Evolutionary conservation across 2,113 vertebrate genomes (phyloP), one percentile per base, ranked within the genome.

Genomic region (Martes martes): DNA sequence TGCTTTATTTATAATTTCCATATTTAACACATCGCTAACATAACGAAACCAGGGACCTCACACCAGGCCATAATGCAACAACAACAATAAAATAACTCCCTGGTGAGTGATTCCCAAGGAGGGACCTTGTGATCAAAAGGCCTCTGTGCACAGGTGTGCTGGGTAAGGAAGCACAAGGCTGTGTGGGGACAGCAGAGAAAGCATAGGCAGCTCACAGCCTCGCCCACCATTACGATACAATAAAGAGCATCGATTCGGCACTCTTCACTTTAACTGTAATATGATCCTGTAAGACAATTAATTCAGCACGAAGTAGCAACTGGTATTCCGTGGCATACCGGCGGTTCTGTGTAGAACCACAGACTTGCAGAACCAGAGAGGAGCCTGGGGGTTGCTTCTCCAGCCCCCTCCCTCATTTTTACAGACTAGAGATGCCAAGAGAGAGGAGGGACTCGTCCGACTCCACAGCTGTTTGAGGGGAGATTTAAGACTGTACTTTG

Each of bases 1-100:
- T 79, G 50, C 42, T 81, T 87, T 83, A 86, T 57, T 95, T 83
- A 26, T 85, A 92, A 82, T 80, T 87, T 92, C 90, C 47, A 50
- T 79, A 94, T 71, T 87, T 96, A 74, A 80, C 47, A 89, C 5
- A 52, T 11, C 4, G 2, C 19, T 76, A 84, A 83, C 7, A 57
- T 42, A 82, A 83, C 24, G 24, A 39, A 67, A 33, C 8, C 59
- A 65, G 45, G 79, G 26, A 11, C 15, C 21, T 45, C 42, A 94
- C 74, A 39, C 24, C 36, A 94, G 83, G 33, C 73, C 59, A 90
- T 24, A 74, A 79, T 85, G 9, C 52, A 92, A 11, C 74, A 63
- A 92, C 7, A 82, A 73, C 26, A 39, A 52, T 24, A 74, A 28
- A 42, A 33, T 47, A 93, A 61, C 16, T n/a, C 28, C 23, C 57